phyloP scores from a whole-genome alignment of 1,140 invertebrate genomes.

The Xylocopa sonorina region DNA sequence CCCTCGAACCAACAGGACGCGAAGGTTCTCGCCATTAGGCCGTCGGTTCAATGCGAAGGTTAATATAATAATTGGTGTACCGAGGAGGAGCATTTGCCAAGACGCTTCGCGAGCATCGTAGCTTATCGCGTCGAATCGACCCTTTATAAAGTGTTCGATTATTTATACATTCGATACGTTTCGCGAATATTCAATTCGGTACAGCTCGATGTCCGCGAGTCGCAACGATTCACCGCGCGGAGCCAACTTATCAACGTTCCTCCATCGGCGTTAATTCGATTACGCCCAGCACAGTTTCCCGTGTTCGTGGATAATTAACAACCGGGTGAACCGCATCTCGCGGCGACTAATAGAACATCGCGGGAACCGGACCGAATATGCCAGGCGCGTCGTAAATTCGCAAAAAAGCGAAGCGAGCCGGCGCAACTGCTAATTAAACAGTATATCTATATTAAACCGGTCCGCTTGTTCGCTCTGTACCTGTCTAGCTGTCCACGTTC shows the following conservation, averaged over 20 bases:
- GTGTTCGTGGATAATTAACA: slow-evolving; percentile 40
- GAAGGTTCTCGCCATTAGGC: not conserved
- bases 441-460: slow-evolving; percentile 56
- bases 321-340: slow-evolving; percentile 20
- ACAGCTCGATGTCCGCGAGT: not conserved
- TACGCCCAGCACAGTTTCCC: slow-evolving; percentile 36
- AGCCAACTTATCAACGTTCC: slow-evolving; percentile 45
- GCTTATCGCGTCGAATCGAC: too few relatives aligned
- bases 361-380: slow-evolving; percentile 19
- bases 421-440: slow-evolving; percentile 50
- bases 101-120: too few relatives aligned
- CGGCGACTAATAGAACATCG: slow-evolving; percentile 1
- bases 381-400: slow-evolving; percentile 30
- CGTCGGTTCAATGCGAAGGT: not conserved
- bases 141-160: too few relatives aligned
- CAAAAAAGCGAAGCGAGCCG: slow-evolving; percentile 25
- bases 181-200: slow-evolving; percentile 3
- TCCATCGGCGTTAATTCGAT: slow-evolving; percentile 31
- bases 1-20: slow-evolving; percentile 41
- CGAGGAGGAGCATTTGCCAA: too few relatives aligned
- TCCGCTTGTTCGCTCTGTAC: slow-evolving; percentile 52
- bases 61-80: too few relatives aligned
- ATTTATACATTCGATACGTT: too few relatives aligned
- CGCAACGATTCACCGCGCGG: not conserved
- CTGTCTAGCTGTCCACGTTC: slow-evolving; percentile 56